Evolutionary conservation across 2,113 vertebrate species (phyloP).

Genomic region (Peromyscus polionotus): DNA sequence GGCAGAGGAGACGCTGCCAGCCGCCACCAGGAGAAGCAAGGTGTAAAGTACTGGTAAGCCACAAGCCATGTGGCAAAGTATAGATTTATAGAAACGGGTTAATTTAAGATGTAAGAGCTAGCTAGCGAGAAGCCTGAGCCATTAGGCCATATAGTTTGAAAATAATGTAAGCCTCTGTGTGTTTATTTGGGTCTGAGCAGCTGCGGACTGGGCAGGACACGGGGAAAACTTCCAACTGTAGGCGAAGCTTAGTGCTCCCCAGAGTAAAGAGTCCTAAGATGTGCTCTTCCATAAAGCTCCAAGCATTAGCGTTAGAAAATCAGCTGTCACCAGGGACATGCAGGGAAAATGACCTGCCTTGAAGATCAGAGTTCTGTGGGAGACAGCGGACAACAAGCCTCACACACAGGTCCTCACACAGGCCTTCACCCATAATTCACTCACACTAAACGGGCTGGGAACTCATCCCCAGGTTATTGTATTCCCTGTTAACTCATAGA

Average conservation of each 20-base stretch:
- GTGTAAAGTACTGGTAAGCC: no score
- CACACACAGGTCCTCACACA: background rate
- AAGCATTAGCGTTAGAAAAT: background rate
- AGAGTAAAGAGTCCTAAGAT: background rate
- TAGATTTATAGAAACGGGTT: no score
- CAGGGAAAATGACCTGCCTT: background rate
- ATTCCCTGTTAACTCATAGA: background rate
- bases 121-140: no score
- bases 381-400: conserved; percentile 7
- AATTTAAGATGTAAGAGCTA: no score
- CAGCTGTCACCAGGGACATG: background rate
- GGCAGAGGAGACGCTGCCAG: no score
- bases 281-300: background rate
- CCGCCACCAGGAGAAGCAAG: no score
- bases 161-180: no score
- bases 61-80: no score
- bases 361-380: background rate
- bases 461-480: background rate
- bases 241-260: background rate
- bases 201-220: no score
- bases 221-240: no score
- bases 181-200: no score
- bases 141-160: no score
- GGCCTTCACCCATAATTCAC: background rate
- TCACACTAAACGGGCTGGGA: background rate